Conservation (phyloP, 2,113 vertebrate genomes). For the Pongo pygmaeus region DNA sequence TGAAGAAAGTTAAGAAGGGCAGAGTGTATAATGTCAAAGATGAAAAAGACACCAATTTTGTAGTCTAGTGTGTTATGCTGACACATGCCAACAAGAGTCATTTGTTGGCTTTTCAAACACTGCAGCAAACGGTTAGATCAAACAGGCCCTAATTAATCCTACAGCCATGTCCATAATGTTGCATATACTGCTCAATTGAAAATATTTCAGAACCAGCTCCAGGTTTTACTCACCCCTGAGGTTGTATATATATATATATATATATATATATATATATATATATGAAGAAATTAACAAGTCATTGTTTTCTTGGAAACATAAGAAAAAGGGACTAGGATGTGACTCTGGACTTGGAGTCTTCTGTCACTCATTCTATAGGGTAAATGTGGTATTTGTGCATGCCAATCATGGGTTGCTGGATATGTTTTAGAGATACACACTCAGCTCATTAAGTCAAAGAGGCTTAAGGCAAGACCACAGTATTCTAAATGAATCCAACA, state of each 20-base stretch:
- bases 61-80: not conserved
- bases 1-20: not conserved
- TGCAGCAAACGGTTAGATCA: not conserved
- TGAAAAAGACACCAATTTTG: not conserved
- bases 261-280: too few relatives aligned
- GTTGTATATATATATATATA: not conserved
- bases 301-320: conserved; percentile 17
- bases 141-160: not conserved
- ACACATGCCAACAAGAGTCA: not conserved
- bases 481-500: not conserved
- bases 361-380: not conserved
- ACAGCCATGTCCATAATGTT: not conserved
- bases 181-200: not conserved
- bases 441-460: not conserved
- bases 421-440: not conserved
- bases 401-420: not conserved
- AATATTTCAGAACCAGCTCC: not conserved
- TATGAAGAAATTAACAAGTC: conserved; percentile 8
- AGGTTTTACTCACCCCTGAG: not conserved
- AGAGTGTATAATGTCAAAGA: not conserved
- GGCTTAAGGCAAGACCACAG: not conserved
- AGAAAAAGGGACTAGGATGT: not conserved
- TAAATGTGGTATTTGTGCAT: not conserved
- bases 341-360: not conserved
- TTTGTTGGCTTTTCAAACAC: conserved; percentile 32